phyloP scores from a whole-genome alignment of 2,113 vertebrate genomes.

The Phrynosoma blainvillii region DNA sequence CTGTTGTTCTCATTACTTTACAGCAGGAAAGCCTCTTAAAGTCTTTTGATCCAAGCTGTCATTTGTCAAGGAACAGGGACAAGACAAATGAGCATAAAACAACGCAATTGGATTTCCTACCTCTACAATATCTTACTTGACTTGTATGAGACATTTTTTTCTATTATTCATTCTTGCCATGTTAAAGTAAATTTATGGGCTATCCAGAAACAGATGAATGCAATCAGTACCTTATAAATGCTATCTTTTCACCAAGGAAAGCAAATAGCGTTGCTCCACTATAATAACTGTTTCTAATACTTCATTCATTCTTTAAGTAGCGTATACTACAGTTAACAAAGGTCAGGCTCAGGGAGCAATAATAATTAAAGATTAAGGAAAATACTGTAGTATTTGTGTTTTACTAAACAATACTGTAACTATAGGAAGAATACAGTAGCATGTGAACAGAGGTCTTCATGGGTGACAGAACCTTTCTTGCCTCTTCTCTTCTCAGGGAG shows the following conservation, averaged over 20 bases:
- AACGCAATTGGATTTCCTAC: constrained; percentile 70
- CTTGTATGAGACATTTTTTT: constrained; percentile 62
- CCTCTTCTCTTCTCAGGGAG: neutral
- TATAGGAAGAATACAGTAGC: neutral
- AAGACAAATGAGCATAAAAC: constrained; percentile 70
- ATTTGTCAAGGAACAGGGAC: constrained; percentile 60
- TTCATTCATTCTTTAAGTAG: constrained; percentile 72
- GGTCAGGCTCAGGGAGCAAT: constrained; percentile 56
- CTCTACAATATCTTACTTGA: constrained; percentile 62
- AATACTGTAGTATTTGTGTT: constrained; percentile 48
- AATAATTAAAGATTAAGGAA: constrained; percentile 69
- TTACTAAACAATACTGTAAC: constrained; percentile 60
- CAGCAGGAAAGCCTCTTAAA: constrained; percentile 69
- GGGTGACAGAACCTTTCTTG: neutral
- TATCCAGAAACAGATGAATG: constrained; percentile 64
- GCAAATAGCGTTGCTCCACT: constrained; percentile 66
- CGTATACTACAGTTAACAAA: constrained; percentile 72
- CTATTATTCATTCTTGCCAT: constrained; percentile 66
- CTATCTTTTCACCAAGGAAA: constrained; percentile 67
- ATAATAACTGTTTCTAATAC: constrained; percentile 67
- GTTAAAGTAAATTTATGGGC: constrained; percentile 67
- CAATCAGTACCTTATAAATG: constrained; percentile 69
- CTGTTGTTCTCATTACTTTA: constrained; percentile 70
- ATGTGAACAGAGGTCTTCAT: neutral
- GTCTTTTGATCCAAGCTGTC: constrained; percentile 64